Evolutionary conservation across 2,888 invertebrate genomes (phyloP).

Genomic region (Lithophane ornitopus): DNA sequence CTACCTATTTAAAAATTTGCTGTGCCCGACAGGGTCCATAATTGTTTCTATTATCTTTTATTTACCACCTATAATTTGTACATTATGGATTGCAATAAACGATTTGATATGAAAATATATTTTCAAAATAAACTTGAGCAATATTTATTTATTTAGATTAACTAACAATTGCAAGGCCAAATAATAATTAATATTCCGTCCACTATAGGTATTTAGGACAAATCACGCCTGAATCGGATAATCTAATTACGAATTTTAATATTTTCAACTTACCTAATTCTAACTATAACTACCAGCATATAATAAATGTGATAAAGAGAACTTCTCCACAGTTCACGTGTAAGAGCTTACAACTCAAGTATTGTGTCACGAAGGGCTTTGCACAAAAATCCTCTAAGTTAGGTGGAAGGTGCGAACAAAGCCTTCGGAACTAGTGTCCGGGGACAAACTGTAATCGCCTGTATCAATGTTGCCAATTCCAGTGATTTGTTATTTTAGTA

Average conservation of each 20-base stretch:
- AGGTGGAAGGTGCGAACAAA: constrained; percentile 46
- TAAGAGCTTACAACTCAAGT: constrained; percentile 45
- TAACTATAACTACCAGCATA: background rate
- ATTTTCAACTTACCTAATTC: background rate
- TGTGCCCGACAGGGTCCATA: too few species aligned
- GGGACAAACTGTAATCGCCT: constrained; percentile 50
- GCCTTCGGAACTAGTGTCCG: constrained; percentile 48
- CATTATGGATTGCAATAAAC: too few species aligned
- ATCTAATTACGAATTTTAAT: background rate
- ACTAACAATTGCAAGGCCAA: background rate
- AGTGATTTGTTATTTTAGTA: constrained; percentile 19
- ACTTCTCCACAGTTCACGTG: constrained; percentile 6
- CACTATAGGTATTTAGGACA: background rate
- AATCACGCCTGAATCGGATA: too few species aligned
- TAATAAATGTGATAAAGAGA: constrained; percentile 16
- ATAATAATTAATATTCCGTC: background rate
- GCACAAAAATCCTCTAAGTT: constrained; percentile 51
- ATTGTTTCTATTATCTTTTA: too few species aligned
- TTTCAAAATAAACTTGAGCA: background rate
- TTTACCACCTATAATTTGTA: too few species aligned
- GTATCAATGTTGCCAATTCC: constrained; percentile 31
- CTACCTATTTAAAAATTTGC: too few species aligned
- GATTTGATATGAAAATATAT: too few species aligned
- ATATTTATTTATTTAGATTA: background rate
- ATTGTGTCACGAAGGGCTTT: constrained; percentile 43